Evolutionary conservation across 2,888 invertebrate genomes (phyloP), one percentile per base, ranked within the genome.

Genomic region (Eupithecia pulchellata): DNA sequence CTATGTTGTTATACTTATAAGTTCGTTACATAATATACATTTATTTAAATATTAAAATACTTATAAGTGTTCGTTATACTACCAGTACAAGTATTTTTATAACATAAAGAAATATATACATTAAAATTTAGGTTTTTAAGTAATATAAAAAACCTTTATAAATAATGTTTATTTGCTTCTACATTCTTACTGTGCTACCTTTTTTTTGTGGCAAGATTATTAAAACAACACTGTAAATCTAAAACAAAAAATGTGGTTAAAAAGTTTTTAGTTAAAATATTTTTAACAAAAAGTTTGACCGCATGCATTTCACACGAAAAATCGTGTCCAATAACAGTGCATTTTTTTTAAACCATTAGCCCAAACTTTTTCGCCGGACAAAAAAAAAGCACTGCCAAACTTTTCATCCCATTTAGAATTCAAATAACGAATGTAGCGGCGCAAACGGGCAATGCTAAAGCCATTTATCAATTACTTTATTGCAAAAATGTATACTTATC

Each of bases 351-450:
- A 81, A 80, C 80, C 85, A 85, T 87, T 76, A 72, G 73, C 32
- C 57, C n/a, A 81, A 83, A 83, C 84, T 86, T 84, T 81, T 78
- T 74, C 77, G 75, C 74, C 77, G 78, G 75, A 75, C 74, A 63
- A 79, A 83, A 86, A 86, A 82, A 83, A 80, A 81, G 81, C 79
- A 71, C 75, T 77, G 75, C 76, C 77, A 72, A 88, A 88, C 77
- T 86, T 86, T 83, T 77, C 80, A 75, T 84, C 82, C 85, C 84
- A 86, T 91, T 92, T 90, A 84, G 88, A 90, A 92, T 92, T 91
- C 92, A 87, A 90, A 90, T 88, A 90, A 86, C 91, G 91, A 82
- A 86, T 82, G 88, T 84, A 87, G 17, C 34, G 2, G 30, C 20
- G 61, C 34, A 61, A 11, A 61, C 61, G 5, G 25, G 61, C 34